Evolutionary conservation across 1,140 invertebrate species (phyloP), one percentile per base, ranked within the genome.

Genomic region (Drosophila sucinea): DNA sequence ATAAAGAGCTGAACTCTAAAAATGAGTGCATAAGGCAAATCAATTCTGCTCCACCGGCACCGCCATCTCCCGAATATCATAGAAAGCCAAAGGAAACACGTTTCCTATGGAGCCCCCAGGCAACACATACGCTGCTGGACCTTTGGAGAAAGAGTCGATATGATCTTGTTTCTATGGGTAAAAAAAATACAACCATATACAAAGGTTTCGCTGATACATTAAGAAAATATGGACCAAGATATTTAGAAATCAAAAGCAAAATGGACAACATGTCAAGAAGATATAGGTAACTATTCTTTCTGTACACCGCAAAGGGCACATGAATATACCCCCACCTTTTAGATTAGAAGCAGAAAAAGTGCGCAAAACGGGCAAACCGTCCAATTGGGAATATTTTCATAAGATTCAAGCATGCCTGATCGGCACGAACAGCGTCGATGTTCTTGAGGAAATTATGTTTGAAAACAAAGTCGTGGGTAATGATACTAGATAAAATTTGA

Each of bases 261-360:
- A 82, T 85, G 60, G 79, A 85, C 33, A 85, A 87, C 10, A 70
- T 85, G 79, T 65, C 71, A 3, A 74, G 62, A 25, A 85, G 87
- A 60, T 87, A 79, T 57, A 73, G 66, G 82, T 78, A 30, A 54
- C 35, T 23, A 7, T 11, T 25, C 35, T 11, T 11, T 38, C 35
- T 30, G 11, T 7, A 23, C 3, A 4, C 3, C 7, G 54, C 56
- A 6, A 6, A n/a, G 17, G 44, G n/a, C 30, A n/a, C 6, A 23
- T 40, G 2, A 44, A 44, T 35, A 3, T 40, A 0, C 0, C 1
- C 41, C 30, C 4, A 3, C 29, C 25, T 6, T 7, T 29, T 30
- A 84, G 81, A 23, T 1, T 67, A 30, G 83, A 86, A 57, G 38
- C 57, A 7, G 51, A 73, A 10, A 87, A 78, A 41, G 33, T 58